Percentiles rank a stretch among this genome's conserved stretches.
Conservation (phyloP, 2,888 invertebrate species). For the Nesidiocoris tenuis region DNA sequence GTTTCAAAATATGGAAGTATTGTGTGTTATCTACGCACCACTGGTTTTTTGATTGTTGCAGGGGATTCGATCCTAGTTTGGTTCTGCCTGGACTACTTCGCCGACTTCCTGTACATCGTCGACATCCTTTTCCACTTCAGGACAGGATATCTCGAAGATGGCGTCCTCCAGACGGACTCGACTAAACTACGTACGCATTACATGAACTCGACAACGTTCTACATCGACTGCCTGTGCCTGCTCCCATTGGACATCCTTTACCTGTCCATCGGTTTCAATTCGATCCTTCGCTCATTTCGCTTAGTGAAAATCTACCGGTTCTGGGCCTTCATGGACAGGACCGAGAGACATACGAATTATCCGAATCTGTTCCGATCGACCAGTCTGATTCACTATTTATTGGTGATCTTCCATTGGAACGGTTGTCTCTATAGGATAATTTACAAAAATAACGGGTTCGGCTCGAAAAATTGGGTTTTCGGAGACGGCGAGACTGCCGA, state of each 20-base stretch:
- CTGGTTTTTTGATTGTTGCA: too few relatives aligned
- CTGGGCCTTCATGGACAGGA: constrained; percentile 98
- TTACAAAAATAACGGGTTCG: constrained; percentile 92
- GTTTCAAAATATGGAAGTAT: too few relatives aligned
- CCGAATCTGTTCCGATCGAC: constrained; percentile 93
- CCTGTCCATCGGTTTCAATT: constrained; percentile 95
- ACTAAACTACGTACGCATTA: constrained; percentile 92
- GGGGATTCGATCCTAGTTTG: constrained; percentile 86
- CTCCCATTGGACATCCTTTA: constrained; percentile 97
- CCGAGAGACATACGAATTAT: constrained; percentile 97
- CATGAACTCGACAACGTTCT: constrained; percentile 96
- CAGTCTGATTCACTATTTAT: constrained; percentile 90
- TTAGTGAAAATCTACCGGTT: constrained; percentile 96
- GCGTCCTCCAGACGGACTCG: constrained; percentile 94
- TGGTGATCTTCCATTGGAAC: constrained; percentile 99
- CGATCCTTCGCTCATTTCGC: constrained; percentile 91
- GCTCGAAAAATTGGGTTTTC: constrained; percentile 89
- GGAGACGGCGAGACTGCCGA: constrained; percentile 82
- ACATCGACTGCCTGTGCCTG: constrained; percentile 97
- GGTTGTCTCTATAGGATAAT: constrained; percentile 97
- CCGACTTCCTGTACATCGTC: constrained; percentile 92
- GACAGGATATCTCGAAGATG: constrained; percentile 95
- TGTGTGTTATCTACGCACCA: too few relatives aligned
- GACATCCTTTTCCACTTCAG: constrained; percentile 97
- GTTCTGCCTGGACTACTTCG: constrained; percentile 96